Conservation (phyloP, 2,888 invertebrate genomes). For the Zaprionus bogoriensis region DNA sequence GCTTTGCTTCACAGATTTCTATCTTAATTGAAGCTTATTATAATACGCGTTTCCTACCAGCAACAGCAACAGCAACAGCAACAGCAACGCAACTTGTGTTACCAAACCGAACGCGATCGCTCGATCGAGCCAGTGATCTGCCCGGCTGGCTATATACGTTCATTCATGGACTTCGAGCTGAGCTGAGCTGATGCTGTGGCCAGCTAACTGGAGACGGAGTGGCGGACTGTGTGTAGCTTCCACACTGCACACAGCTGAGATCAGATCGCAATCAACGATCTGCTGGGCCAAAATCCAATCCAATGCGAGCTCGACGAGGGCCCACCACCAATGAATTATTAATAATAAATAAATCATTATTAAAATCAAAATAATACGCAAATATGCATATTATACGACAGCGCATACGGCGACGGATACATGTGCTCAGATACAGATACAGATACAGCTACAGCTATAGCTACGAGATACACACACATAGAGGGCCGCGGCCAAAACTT, state of each 20-base stretch:
- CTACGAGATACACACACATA: slow-evolving; percentile 32
- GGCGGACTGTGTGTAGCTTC: slow-evolving; percentile 48
- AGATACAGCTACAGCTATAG: slow-evolving; percentile 22
- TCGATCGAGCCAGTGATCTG: not conserved
- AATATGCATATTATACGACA: slow-evolving; percentile 76
- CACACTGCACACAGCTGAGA: slow-evolving; percentile 51
- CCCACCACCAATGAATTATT: slow-evolving; percentile 81
- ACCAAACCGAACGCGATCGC: slow-evolving; percentile 28
- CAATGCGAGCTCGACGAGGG: slow-evolving; percentile 49
- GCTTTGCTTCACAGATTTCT: slow-evolving; percentile 71
- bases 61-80: no score
- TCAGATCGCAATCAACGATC: slow-evolving; percentile 66
- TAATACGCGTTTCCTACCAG: slow-evolving; percentile 75
- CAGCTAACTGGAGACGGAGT: slow-evolving; percentile 23
- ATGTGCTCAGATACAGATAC: slow-evolving; percentile 8
- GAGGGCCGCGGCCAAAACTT: slow-evolving; percentile 33
- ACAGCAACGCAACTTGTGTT: slow-evolving; percentile 54
- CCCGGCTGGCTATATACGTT: slow-evolving; percentile 27
- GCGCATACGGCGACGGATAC: slow-evolving; percentile 13
- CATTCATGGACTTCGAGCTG: slow-evolving; percentile 46
- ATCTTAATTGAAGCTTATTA: slow-evolving; percentile 79
- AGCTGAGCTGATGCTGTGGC: not conserved
- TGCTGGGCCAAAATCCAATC: slow-evolving; percentile 36
- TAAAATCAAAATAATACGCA: slow-evolving; percentile 81
- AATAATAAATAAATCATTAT: slow-evolving; percentile 83